Conservation (phyloP, 2,113 vertebrate species). For the Ascaphus truei region DNA sequence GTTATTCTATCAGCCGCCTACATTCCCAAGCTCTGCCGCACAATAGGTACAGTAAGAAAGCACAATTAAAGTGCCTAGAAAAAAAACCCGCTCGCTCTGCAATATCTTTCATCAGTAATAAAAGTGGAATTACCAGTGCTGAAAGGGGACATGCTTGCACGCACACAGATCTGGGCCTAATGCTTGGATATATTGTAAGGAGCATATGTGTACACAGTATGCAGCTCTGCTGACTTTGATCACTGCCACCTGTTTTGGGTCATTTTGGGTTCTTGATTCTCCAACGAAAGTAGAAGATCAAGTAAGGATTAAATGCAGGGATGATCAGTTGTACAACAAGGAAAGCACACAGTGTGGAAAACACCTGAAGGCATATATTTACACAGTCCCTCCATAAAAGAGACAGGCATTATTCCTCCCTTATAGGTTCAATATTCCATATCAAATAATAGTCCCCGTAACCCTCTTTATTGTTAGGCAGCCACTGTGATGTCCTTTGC, state of each 20-base stretch:
- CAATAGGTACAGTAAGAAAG: neutral
- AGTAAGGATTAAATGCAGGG: neutral
- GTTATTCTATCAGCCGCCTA: neutral
- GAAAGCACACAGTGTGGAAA: neutral
- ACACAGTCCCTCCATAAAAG: neutral
- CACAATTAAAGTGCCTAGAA: neutral
- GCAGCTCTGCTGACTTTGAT: neutral
- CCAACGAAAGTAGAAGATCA: neutral
- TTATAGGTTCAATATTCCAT: too few species aligned
- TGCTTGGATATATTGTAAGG: neutral
- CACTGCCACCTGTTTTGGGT: neutral
- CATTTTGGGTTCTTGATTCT: neutral
- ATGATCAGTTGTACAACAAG: neutral
- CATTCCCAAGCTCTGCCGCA: neutral
- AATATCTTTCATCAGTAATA: constrained; percentile 13
- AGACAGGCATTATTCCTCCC: neutral
- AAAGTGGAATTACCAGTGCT: neutral
- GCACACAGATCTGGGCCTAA: neutral
- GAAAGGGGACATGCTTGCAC: neutral
- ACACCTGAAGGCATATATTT: constrained; percentile 5
- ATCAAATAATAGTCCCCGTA: too few species aligned
- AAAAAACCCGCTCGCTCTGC: neutral
- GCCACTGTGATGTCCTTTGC: too few species aligned
- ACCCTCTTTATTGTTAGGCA: too few species aligned
- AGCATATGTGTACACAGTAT: neutral